Conservation (phyloP, 2,113 vertebrate genomes). For the Gadus chalcogrammus region DNA sequence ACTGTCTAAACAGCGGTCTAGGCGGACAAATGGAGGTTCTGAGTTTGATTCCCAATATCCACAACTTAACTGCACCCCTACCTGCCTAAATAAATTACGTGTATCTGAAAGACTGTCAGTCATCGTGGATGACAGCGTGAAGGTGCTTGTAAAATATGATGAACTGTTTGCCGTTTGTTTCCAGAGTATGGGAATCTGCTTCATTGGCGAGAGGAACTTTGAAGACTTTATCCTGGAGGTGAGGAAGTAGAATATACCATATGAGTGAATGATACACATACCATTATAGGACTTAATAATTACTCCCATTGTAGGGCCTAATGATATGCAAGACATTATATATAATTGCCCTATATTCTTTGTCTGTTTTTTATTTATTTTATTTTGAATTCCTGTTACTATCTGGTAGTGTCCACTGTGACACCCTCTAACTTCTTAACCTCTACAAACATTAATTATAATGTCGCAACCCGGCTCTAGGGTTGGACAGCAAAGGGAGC, state of each 20-base stretch:
- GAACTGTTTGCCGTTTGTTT: not conserved
- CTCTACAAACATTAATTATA: not conserved
- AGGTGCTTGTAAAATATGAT: too few species aligned
- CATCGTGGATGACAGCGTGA: too few species aligned
- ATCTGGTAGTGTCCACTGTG: too few species aligned
- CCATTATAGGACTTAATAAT: not conserved
- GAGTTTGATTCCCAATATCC: too few species aligned
- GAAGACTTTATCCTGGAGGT: slow-evolving; percentile 94
- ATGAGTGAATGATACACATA: not conserved
- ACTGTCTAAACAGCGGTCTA: too few species aligned
- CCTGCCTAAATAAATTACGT: too few species aligned
- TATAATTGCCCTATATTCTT: not conserved
- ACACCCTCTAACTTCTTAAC: not conserved
- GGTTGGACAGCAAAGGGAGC: too few species aligned
- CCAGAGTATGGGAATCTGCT: slow-evolving; percentile 98
- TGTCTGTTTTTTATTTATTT: not conserved
- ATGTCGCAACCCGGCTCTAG: too few species aligned
- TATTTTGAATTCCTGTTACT: too few species aligned
- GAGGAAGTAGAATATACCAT: slow-evolving; percentile 1
- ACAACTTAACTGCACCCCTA: too few species aligned
- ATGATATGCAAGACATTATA: not conserved
- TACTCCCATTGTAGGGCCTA: not conserved
- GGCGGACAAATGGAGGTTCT: too few species aligned
- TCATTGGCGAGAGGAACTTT: slow-evolving; percentile 91
- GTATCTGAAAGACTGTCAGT: too few species aligned